Base-by-base conservation (phyloP, 2,797 vertebrate genomes). In the Neopelma chrysocephalum region DNA sequence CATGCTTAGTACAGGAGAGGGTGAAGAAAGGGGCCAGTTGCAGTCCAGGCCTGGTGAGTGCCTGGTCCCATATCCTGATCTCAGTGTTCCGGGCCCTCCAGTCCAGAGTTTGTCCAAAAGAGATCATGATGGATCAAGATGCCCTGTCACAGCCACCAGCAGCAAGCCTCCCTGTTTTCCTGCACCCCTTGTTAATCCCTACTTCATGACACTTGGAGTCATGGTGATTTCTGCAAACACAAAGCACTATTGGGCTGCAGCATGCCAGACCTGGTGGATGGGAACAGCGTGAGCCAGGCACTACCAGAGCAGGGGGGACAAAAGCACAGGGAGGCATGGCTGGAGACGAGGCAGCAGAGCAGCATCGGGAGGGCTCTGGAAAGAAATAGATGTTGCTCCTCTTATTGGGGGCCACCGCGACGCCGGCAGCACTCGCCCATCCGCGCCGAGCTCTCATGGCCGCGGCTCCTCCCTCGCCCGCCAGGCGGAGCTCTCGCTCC, bases 381-480 rank as follows among this genome's bases (percentile, higher is more conserved):
- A 47, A 45, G 34, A 69, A 56, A 4, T 0, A 4, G n/a, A 6
- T 15, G 50, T 13, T 4, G 12, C 5, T 86, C 0, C 16, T 22
- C 20, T 13, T 22, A 14, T 12, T 20, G 6, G 42, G 11, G 47
- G 40, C 48, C 26, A 14, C 27, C 21, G 48, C 12, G 0, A 1
- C 0, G 0, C 18, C 3, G 0, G 9, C 38, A 47, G 47, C 43
- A 6, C 8, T 11, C 0, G 3, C 13, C 5, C n/a, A 9, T 4
- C 26, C 27, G 6, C 4, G 1, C 15, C 1, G 15, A 16, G 32
- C 19, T 36, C 11, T 36, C 51, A 1, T 0, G 3, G 73, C 17
- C 12, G 26, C 40, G 8, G 32, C 17, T 50, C n/a, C 42, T 36
- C 6, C 14, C 21, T 15, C 6, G 20, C 53, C 53, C 62, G 22